Base-by-base conservation (phyloP, 2,113 vertebrate species). In the Blennius ocellaris region DNA sequence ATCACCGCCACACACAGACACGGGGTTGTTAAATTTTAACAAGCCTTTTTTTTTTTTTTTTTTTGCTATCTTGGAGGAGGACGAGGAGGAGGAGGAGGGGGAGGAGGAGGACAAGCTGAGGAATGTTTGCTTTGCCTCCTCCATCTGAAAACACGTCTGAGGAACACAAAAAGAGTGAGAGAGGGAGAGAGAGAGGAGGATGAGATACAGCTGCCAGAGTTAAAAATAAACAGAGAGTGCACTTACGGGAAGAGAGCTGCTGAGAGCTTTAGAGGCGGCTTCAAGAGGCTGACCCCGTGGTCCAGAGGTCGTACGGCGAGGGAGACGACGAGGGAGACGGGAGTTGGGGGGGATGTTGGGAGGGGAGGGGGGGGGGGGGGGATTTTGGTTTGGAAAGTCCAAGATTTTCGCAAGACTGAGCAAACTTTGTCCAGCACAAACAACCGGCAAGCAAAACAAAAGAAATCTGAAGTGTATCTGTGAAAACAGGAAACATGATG, bases 181-280 rank as follows among this genome's bases (percentile, higher is more conserved):
- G 21, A 78, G n/a, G n/a, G 58, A 4, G 30, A 76, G 68, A 66
- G 77, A n/a, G n/a, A n/a, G 71, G 73, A 82, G 78, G 85, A 90
- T 60, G 53, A 84, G 75, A 61, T 79, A 59, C 84, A 89, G 81
- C 86, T 83, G 82, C 62, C 60, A 12, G 55, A 73, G 83, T 80
- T 91, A 90, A 86, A 93, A 90, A 90, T 92, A 92, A 90, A 90
- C 83, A 83, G 53, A 69, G 67, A 86, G 63, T 51, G 67, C 67
- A 73, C 62, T 87, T 79, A 66, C 39, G 49, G 76, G 85, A 87
- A 82, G 60, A 80, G 65, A 76, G 72, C 8, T 55, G 57, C 51
- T 45, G 30, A 64, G 69, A 64, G 85, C 68, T 83, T 45, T 45
- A 49, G 69, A 84, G 73, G 74, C 49, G 53, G 69, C 62, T 81